Conservation (phyloP, 2,888 invertebrate species). For the Mactromeris polynyma region DNA sequence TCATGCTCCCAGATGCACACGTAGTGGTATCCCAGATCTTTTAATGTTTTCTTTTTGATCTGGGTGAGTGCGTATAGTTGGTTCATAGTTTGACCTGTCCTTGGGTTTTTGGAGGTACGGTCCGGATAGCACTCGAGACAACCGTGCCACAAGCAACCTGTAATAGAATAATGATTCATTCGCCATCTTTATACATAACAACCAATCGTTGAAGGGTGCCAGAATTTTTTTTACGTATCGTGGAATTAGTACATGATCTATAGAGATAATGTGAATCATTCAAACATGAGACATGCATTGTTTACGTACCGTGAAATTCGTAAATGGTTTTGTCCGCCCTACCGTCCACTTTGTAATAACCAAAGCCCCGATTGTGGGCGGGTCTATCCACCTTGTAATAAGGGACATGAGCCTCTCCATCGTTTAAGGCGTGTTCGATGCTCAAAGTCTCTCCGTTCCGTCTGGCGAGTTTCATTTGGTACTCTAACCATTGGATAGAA, state of each 20-base stretch:
- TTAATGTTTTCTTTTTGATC: not conserved
- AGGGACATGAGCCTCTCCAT: constrained; percentile 15
- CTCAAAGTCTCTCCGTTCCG: constrained; percentile 1
- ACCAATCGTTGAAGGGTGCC: not conserved
- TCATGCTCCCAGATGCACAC: not conserved
- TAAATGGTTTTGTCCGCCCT: no score
- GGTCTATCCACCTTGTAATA: no score
- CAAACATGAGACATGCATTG: not conserved
- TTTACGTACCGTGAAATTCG: not conserved
- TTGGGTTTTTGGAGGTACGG: not conserved
- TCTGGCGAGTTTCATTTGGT: not conserved
- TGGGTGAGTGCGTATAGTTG: not conserved
- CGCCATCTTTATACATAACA: not conserved
- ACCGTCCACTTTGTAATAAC: no score
- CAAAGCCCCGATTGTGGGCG: no score
- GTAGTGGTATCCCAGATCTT: no score
- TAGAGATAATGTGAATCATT: not conserved
- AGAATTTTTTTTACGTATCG: not conserved
- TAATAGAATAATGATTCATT: not conserved
- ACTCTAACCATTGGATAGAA: constrained; percentile 58
- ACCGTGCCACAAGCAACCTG: not conserved
- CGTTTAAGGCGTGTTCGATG: constrained; percentile 51
- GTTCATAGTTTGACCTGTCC: not conserved
- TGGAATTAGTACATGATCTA: not conserved
- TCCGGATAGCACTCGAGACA: not conserved